These are phyloP conservation scores for Dione juno DNA, from an alignment of 2,888 invertebrate species.

Conservation along the genomic window DNA sequence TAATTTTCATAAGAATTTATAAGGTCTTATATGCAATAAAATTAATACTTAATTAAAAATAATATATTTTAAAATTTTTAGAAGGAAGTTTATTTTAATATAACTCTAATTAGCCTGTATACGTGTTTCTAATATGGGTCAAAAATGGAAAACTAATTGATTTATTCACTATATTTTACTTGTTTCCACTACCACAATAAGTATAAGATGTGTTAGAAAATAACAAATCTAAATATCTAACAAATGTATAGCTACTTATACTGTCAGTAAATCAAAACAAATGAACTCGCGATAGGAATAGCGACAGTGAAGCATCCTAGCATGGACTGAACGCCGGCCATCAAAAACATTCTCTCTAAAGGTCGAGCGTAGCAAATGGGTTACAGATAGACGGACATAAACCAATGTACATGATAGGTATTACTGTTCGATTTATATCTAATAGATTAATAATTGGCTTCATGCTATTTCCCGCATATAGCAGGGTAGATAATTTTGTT, in stretches of 20 bases:
- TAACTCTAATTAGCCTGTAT: too few relatives aligned
- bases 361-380: slow-evolving; percentile 49
- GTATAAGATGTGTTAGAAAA: not conserved
- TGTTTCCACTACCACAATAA: too few relatives aligned
- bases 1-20: too few relatives aligned
- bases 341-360: slow-evolving; percentile 53
- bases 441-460: not conserved
- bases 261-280: slow-evolving; percentile 13
- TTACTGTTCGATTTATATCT: not conserved
- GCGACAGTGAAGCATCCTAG: slow-evolving; percentile 35
- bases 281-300: slow-evolving; percentile 27
- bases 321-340: slow-evolving; percentile 45
- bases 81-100: too few relatives aligned
- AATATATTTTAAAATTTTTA: too few relatives aligned
- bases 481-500: too few relatives aligned
- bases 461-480: too few relatives aligned
- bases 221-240: not conserved
- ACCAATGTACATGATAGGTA: slow-evolving; percentile 8
- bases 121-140: too few relatives aligned
- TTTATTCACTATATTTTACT: not conserved
- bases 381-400: slow-evolving; percentile 38
- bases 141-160: not conserved
- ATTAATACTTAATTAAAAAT: too few relatives aligned
- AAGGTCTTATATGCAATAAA: too few relatives aligned
- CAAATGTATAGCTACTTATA: not conserved